phyloP scores from a whole-genome alignment of 2,888 invertebrate species.

The Caenorhabditis sp. region DNA sequence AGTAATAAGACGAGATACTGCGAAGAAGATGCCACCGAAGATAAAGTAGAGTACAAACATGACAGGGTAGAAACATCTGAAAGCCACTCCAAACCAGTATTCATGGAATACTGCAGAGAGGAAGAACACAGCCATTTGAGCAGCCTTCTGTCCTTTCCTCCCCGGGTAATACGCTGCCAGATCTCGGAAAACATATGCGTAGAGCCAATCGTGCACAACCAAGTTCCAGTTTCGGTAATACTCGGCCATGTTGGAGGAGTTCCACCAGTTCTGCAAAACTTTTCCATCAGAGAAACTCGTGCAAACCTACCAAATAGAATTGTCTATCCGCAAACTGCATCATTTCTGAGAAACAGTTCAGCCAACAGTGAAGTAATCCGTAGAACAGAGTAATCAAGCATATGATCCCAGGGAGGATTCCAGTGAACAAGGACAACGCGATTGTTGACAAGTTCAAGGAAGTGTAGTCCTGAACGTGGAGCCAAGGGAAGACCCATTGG shows the following conservation, averaged over 20 bases:
- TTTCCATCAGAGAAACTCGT: background rate
- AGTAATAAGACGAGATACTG: slow-evolving; percentile 84
- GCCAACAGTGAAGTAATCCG: slow-evolving; percentile 92
- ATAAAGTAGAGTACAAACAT: slow-evolving; percentile 90
- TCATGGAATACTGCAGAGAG: slow-evolving; percentile 93
- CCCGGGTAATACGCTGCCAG: slow-evolving; percentile 71
- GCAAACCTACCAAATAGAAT: slow-evolving; percentile 86
- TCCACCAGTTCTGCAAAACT: slow-evolving; percentile 93
- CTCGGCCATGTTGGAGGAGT: slow-evolving; percentile 89
- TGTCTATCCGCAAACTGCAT: slow-evolving; percentile 91
- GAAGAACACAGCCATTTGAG: slow-evolving; percentile 88
- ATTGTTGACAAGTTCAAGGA: slow-evolving; percentile 62
- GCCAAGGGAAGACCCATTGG: slow-evolving; percentile 88
- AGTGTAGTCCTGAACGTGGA: slow-evolving; percentile 83
- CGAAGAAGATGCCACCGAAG: slow-evolving; percentile 86
- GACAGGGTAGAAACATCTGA: slow-evolving; percentile 93
- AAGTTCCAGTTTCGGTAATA: slow-evolving; percentile 96
- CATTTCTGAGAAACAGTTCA: slow-evolving; percentile 94
- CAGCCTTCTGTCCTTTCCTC: slow-evolving; percentile 81
- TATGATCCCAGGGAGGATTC: slow-evolving; percentile 86
- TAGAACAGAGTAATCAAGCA: slow-evolving; percentile 90
- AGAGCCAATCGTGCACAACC: slow-evolving; percentile 95
- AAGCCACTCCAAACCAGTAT: slow-evolving; percentile 89
- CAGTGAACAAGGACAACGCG: slow-evolving; percentile 82
- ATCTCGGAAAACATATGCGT: slow-evolving; percentile 88